Base-by-base conservation (phyloP, 2,113 vertebrate genomes). In the Asarcornis scutulata region DNA sequence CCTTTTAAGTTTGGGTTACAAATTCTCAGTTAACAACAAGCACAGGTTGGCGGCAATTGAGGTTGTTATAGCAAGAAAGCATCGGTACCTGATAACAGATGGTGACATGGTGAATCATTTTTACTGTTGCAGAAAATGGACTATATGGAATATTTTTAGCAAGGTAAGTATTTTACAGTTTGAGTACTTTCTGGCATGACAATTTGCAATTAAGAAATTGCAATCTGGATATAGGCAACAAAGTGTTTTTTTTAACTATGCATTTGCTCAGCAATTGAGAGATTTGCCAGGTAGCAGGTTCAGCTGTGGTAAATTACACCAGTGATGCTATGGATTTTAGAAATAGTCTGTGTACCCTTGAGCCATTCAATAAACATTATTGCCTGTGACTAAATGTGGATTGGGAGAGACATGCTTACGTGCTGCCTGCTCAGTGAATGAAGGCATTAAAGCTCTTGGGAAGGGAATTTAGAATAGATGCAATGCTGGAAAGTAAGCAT, bases 151-250 rank as follows among this genome's bases (percentile, higher is more conserved):
- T 87, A 87, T 92, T 95, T 93, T 95, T 95, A 87, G 86, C 53
- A 85, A 93, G 8, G 23, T 82, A 82, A 92, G 38, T 85, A 82
- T 95, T 96, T 91, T 86, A 53, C 73, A 78, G 42, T 94, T 87
- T 73, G 32, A 79, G 14, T 66, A 89, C 38, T 95, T 94, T 87
- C 74, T 92, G 71, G 32, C 62, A 79, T 58, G 38, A 67, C 38
- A 92, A 17, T 78, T 46, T 86, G 52, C 48, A 68, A 68, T 88
- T 88, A 86, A 95, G 59, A 93, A 93, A 93, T 71, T 90, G 50
- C 46, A 81, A 2, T 52, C 42, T 87, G n/a, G 15, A 23, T 68
- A 67, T 21, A 88, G 31, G 25, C 26, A 89, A 67, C 11, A 60
- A 29, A 68, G 7, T n/a, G 21, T 36, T 21, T 80, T 77, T 93